A percentile compares a stretch with the other conserved stretches of the same genome.
phyloP scores from a whole-genome alignment of 2,888 invertebrate species.

The Alentia gelatinosa region DNA sequence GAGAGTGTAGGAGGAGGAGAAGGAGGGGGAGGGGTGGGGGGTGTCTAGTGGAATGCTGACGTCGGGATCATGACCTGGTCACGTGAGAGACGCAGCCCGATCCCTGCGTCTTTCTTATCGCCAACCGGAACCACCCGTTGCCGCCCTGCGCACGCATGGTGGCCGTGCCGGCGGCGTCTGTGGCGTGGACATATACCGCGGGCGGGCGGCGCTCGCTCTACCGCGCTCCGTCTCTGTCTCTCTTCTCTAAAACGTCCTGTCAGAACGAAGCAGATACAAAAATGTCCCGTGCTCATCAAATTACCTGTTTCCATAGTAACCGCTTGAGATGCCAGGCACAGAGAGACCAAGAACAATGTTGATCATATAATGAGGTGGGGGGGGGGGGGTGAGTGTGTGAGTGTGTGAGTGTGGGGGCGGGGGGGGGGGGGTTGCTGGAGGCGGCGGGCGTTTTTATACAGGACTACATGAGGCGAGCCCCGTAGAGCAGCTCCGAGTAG shows the following conservation, averaged over 20 bases:
- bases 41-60: background rate
- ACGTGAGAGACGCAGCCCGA: background rate
- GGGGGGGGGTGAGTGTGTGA: background rate
- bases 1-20: background rate
- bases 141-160: background rate
- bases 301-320: conserved; percentile 48
- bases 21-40: background rate
- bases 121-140: background rate
- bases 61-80: background rate
- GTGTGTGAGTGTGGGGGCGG: background rate
- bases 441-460: background rate
- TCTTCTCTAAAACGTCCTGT: background rate
- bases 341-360: conserved; percentile 43
- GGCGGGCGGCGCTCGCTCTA: background rate
- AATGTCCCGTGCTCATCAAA: conserved; percentile 31
- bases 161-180: background rate
- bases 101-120: background rate
- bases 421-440: background rate
- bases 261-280: conserved; percentile 18
- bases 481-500: background rate
- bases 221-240: background rate
- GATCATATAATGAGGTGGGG: conserved; percentile 33
- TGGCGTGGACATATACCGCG: background rate
- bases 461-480: background rate
- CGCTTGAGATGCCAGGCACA: conserved; percentile 42